Percentiles rank a stretch among this genome's conserved stretches.
phyloP scores from a whole-genome alignment of 2,113 vertebrate genomes.

The Campylomormyrus numenius region DNA sequence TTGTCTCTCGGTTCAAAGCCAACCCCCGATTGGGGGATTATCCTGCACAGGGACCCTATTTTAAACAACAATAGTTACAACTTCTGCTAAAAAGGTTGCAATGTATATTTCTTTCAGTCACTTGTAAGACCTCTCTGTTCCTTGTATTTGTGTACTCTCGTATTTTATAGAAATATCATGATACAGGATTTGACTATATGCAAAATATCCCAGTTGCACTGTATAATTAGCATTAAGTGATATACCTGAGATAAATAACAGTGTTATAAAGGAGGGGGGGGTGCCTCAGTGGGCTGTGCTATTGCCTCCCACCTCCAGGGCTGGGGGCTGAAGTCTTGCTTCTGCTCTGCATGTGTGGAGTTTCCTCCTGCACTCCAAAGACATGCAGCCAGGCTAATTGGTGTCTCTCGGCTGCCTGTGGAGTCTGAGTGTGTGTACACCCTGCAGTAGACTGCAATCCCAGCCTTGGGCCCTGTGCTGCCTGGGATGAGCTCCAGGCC shows the following conservation, averaged over 20 bases:
- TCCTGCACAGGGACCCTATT: not conserved
- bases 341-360: not conserved
- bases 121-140: too few relatives aligned
- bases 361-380: not conserved
- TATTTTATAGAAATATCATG: not conserved
- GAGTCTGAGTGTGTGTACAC: not conserved
- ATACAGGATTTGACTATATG: not conserved
- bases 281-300: not conserved
- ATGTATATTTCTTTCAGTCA: too few relatives aligned
- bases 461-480: not conserved
- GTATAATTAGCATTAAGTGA: not conserved
- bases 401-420: not conserved
- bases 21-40: not conserved
- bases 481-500: not conserved
- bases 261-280: not conserved
- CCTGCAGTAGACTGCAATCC: not conserved
- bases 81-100: too few relatives aligned
- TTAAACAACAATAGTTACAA: not conserved
- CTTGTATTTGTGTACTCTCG: not conserved
- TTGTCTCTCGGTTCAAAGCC: not conserved
- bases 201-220: not conserved
- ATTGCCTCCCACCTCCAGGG: not conserved
- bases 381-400: not conserved
- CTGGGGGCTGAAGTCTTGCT: not conserved
- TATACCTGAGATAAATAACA: not conserved